Percentiles rank a stretch among this genome's conserved stretches.
Evolutionary conservation across 2,888 invertebrate species (phyloP).

Genomic region (Cetonia aurata): DNA sequence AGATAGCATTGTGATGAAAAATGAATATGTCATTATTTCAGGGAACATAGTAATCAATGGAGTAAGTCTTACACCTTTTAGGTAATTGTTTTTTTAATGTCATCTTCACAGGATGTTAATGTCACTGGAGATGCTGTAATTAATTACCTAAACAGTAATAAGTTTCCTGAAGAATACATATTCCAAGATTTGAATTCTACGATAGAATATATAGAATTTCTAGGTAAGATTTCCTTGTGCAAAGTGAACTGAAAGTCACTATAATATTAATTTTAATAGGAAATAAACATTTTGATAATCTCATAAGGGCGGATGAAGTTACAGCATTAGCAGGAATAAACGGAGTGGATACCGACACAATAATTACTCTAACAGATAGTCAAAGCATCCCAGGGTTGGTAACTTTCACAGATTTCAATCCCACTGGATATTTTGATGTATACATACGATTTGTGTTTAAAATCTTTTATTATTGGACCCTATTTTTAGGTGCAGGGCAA

Average conservation of each 20-base stretch:
- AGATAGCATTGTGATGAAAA: conserved; percentile 66
- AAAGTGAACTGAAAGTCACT: conserved; percentile 17
- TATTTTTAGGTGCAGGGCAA: conserved; percentile 68
- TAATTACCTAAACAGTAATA: conserved; percentile 66
- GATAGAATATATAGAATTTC: not conserved
- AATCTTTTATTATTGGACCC: not conserved
- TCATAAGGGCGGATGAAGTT: conserved; percentile 62
- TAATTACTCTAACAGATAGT: conserved; percentile 66
- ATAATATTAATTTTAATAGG: conserved; percentile 58
- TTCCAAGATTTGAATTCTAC: conserved; percentile 51
- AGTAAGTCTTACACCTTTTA: conserved; percentile 59
- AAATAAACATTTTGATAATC: conserved; percentile 66
- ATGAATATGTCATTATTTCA: conserved; percentile 62
- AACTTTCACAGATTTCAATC: conserved; percentile 69
- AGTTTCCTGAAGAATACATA: conserved; percentile 70
- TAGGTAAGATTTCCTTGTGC: conserved; percentile 12
- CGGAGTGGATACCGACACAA: conserved; percentile 65
- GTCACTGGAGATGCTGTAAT: conserved; percentile 61
- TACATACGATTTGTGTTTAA: not conserved
- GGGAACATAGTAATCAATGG: conserved; percentile 66
- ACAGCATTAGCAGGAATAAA: conserved; percentile 66
- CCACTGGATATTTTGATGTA: conserved; percentile 68
- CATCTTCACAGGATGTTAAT: conserved; percentile 64
- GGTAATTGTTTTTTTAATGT: conserved; percentile 18
- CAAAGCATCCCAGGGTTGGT: conserved; percentile 67